Conservation (phyloP, 2,888 invertebrate species). For the Agrotis segetum region DNA sequence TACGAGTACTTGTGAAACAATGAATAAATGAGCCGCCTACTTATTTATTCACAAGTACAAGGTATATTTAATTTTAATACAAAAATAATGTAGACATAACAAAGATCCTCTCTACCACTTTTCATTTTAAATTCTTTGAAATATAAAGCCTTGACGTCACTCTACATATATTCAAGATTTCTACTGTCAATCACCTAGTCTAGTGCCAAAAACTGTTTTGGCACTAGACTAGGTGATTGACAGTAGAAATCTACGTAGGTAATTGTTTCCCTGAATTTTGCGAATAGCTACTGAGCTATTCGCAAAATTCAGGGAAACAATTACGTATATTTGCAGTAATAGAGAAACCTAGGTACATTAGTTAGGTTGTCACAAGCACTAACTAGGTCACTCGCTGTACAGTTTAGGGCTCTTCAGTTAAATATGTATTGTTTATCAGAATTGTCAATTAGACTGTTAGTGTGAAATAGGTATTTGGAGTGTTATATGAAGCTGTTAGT, state of each 20-base stretch:
- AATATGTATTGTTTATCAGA: constrained; percentile 16
- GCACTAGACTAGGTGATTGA: too few relatives aligned
- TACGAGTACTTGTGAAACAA: too few relatives aligned
- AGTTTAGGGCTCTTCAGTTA: constrained; percentile 25
- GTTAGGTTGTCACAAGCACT: constrained; percentile 30
- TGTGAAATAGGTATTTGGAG: constrained; percentile 2
- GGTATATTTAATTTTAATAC: not conserved
- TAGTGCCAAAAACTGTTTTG: too few relatives aligned
- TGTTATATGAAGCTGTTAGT: not conserved
- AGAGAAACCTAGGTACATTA: constrained; percentile 8
- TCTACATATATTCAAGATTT: not conserved
- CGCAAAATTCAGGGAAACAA: constrained; percentile 14
- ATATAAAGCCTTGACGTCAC: not conserved
- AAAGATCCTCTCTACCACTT: not conserved
- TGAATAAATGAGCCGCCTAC: too few relatives aligned
- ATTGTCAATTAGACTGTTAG: constrained; percentile 26
- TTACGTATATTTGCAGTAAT: constrained; percentile 11
- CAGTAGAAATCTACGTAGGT: too few relatives aligned
- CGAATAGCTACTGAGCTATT: too few relatives aligned
- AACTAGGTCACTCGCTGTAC: constrained; percentile 35
- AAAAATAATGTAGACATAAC: not conserved
- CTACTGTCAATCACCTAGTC: not conserved
- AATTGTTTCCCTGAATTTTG: too few relatives aligned
- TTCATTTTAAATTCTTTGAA: not conserved
- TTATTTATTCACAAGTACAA: too few relatives aligned